Percentiles rank a stretch among this genome's conserved stretches.
phyloP scores from a whole-genome alignment of 1,140 invertebrate species.

The Drosophila rufa region DNA sequence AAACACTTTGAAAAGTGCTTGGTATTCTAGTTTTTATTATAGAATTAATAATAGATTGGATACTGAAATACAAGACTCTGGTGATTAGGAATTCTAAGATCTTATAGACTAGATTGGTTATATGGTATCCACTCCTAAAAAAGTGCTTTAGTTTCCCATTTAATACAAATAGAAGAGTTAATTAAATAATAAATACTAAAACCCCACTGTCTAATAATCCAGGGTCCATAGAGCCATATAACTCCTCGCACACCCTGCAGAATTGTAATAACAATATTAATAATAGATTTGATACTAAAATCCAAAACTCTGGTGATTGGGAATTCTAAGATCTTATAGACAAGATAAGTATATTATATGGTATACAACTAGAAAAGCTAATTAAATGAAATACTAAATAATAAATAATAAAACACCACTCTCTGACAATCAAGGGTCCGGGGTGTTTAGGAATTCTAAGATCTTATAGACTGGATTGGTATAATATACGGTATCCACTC shows the following conservation, averaged over 20 bases:
- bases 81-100: background rate
- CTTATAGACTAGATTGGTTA: background rate
- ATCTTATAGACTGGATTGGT: too few relatives aligned
- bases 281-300: background rate
- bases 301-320: background rate
- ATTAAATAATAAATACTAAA: background rate
- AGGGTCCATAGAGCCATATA: background rate
- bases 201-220: background rate
- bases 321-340: background rate
- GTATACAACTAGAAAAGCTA: too few relatives aligned
- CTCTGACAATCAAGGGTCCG: too few relatives aligned
- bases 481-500: too few relatives aligned
- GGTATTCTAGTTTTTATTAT: background rate
- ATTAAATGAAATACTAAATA: too few relatives aligned
- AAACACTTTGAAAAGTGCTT: background rate
- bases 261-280: too few relatives aligned
- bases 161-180: too few relatives aligned
- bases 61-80: background rate
- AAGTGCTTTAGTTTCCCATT: background rate
- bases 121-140: too few relatives aligned
- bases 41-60: background rate
- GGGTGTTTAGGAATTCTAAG: too few relatives aligned
- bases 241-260: too few relatives aligned
- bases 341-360: too few relatives aligned
- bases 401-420: too few relatives aligned